Evolutionary conservation across 2,113 vertebrate species (phyloP).

Genomic region (Thalassarche chlororhynchos): DNA sequence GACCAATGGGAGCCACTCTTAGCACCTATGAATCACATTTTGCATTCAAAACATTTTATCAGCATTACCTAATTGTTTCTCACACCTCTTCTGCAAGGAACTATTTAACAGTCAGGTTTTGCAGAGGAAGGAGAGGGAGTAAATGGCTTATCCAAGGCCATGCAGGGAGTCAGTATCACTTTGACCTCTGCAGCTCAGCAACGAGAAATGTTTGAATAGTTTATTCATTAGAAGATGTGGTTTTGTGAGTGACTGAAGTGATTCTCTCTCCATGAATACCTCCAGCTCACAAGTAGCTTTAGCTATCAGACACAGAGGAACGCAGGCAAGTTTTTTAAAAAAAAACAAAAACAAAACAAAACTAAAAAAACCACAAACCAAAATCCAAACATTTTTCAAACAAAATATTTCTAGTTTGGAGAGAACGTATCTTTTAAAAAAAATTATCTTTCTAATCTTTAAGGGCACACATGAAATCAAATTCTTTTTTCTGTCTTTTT

Average conservation of each 20-base stretch:
- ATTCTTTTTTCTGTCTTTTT: background rate
- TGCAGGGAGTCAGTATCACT: background rate
- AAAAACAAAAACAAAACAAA: background rate
- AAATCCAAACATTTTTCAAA: background rate
- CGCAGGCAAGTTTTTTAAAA: background rate
- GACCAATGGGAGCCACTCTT: background rate
- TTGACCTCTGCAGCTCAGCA: background rate
- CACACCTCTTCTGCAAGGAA: background rate
- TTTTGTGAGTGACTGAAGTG: background rate
- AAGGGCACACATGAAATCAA: background rate
- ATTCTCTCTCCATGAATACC: background rate
- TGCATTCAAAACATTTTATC: background rate
- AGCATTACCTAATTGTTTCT: background rate
- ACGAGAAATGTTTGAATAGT: background rate
- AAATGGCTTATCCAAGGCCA: background rate
- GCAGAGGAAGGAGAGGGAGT: background rate
- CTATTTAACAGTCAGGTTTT: background rate
- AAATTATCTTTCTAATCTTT: background rate
- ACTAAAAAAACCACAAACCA: background rate
- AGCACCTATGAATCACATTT: background rate
- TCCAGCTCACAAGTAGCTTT: background rate
- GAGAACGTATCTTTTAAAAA: rapidly evolving
- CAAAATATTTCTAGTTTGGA: background rate
- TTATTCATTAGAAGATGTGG: background rate
- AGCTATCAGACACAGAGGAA: background rate